Evolutionary conservation across 2,888 invertebrate genomes (phyloP), one percentile per base, ranked within the genome.

Genomic region (Eilema griseolum): DNA sequence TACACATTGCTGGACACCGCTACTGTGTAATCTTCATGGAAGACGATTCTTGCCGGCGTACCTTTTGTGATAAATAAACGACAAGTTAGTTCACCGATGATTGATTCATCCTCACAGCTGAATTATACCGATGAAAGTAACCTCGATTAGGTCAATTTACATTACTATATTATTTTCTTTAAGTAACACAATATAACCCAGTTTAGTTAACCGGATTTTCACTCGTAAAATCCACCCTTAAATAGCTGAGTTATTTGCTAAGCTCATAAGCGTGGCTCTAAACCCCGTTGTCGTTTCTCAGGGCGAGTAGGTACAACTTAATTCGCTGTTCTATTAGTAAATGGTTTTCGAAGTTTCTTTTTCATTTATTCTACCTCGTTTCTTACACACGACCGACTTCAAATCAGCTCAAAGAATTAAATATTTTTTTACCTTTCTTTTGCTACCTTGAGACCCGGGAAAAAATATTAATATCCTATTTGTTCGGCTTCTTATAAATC

Each of bases 281-380:
- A 26, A 26, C 12, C 23, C 26, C 26, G 14, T 62, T 24, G 16
- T 16, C 16, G 41, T 41, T 41, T 41, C 10, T 37, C 37, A 8
- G 16, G 16, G 24, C 23, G 23, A 61, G 26, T 28, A 60, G 24
- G 8, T n/a, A 61, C 16, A 61, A 14, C 14, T 46, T 63, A 26
- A 63, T 62, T 24, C 20, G 20, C 24, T 63, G 24, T 26, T 46
- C 16, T 63, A 63, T 46, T 63, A 46, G 63, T 26, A 26, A 63
- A 26, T 12, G 23, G 23, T 78, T 81, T 77, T 69, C 69, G 56
- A 64, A 61, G 74, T 70, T n/a, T 73, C 67, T 63, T 78, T 82
- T 65, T 52, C 52, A 69, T 73, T 82, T 78, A 80, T 82, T 82
- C 78, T 73, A 66, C 72, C 69, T 73, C 72, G 71, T 75, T 79